Base-by-base conservation (phyloP, 1,140 invertebrate genomes). In the Venturia canescens region DNA sequence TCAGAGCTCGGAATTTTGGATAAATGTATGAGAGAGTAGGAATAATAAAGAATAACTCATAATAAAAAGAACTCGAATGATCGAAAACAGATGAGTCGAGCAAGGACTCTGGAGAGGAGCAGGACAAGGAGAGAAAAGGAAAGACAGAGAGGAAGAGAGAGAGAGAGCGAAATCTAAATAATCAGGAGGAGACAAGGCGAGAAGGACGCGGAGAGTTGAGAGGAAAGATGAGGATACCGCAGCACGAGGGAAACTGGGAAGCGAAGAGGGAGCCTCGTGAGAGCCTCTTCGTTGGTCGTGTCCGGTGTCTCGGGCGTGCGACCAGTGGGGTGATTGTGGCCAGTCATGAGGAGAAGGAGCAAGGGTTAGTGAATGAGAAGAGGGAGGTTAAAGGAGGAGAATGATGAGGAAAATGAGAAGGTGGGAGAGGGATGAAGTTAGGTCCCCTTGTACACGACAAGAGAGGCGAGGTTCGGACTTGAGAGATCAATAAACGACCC, bases 401-500 rank as follows among this genome's bases (percentile, higher is more conserved):
- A 81, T 77, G 71, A 69, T 63, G 50, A 60, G 48, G 71, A 63
- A 53, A 66, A 34, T 57, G 79, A 74, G 50, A 44, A 34, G 11
- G 38, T 67, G 38, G 67, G 69, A 26, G 67, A 72, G 87, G 89
- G 86, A 88, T 89, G 87, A 87, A 86, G 88, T 88, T 90, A 87
- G 87, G 89, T 91, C 89, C 89, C 60, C 88, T 89, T 90, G 89
- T 90, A 90, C 90, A 89, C 87, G 86, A 72, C 48, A 44, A 75
- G 80, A 78, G 70, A 89, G 86, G 89, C 88, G 87, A 89, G 88
- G 87, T 90, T 89, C 87, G 89, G 89, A 91, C 91, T 92, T 91
- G 90, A 91, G 90, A 92, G 90, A 92, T 92, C 91, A 92, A 92
- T 92, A 91, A 92, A 92, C 89, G 91, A 91, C 90, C 90, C 91